phyloP scores from a whole-genome alignment of 1,140 invertebrate genomes.

The Trachelipus rathkii region DNA sequence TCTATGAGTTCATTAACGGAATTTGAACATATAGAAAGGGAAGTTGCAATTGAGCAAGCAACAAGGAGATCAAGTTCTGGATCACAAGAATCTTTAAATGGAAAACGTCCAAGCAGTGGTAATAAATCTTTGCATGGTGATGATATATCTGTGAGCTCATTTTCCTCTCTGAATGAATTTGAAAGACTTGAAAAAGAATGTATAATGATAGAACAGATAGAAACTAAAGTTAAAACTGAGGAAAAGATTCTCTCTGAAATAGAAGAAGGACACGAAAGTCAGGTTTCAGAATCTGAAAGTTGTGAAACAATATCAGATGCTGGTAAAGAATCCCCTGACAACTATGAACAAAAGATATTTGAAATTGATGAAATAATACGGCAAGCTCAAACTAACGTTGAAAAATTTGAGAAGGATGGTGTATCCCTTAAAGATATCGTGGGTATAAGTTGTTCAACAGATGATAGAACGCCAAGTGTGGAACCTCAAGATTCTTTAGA shows the following conservation, averaged over 20 bases:
- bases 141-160: constrained; percentile 81
- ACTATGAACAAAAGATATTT: constrained; percentile 66
- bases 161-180: constrained; percentile 89
- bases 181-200: constrained; percentile 86
- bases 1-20: constrained; percentile 89
- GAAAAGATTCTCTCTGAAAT: constrained; percentile 69
- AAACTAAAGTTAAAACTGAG: constrained; percentile 77
- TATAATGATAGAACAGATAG: constrained; percentile 72
- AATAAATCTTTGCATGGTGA: constrained; percentile 63
- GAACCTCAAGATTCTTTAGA: constrained; percentile 43
- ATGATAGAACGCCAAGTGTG: constrained; percentile 41
- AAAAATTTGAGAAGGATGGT: constrained; percentile 55
- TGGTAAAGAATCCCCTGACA: constrained; percentile 55
- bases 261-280: constrained; percentile 63
- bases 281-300: constrained; percentile 62
- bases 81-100: constrained; percentile 44
- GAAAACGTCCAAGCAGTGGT: constrained; percentile 36
- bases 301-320: constrained; percentile 61
- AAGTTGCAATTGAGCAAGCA: constrained; percentile 51
- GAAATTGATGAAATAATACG: constrained; percentile 70
- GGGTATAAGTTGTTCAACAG: constrained; percentile 47
- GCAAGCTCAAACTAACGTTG: constrained; percentile 66
- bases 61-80: constrained; percentile 41
- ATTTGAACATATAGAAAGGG: constrained; percentile 84
- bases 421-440: constrained; percentile 49